A percentile compares a stretch with the other conserved stretches of the same genome.
Conservation (phyloP, 2,113 vertebrate species). For the Coregonus clupeaformis region DNA sequence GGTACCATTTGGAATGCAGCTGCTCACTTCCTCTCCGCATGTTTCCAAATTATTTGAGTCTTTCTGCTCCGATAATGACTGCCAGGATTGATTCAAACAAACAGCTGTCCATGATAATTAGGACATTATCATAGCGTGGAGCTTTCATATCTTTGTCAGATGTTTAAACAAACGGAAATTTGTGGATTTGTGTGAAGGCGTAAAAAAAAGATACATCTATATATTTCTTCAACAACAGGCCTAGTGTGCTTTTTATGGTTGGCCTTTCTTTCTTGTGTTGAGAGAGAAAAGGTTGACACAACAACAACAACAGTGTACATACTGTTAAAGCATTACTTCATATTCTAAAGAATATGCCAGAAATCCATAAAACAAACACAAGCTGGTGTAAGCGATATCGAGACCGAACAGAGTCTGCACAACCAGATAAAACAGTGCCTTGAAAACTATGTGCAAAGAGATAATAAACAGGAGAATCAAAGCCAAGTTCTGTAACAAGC, state of each 20-base stretch:
- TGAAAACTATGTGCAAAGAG: conserved; percentile 79
- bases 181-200: neutral
- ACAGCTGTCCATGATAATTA: conserved; percentile 72
- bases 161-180: conserved; percentile 40
- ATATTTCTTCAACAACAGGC: neutral
- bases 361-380: conserved; percentile 80
- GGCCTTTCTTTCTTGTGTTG: conserved; percentile 1
- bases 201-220: too few species aligned
- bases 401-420: conserved; percentile 77
- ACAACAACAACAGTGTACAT: conserved; percentile 52
- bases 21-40: conserved; percentile 57
- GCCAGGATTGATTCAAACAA: conserved; percentile 70
- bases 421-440: conserved; percentile 75
- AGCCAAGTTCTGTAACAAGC: conserved; percentile 69
- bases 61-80: conserved; percentile 62
- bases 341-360: conserved; percentile 76
- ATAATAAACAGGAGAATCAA: conserved; percentile 63
- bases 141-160: conserved; percentile 13
- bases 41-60: conserved; percentile 66
- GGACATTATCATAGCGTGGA: conserved; percentile 54
- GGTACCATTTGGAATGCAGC: conserved; percentile 6
- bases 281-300: conserved; percentile 34
- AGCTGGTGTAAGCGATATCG: conserved; percentile 79
- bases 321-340: conserved; percentile 71
- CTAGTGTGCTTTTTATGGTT: too few species aligned